These are phyloP conservation scores for Campylorhamphus procurvoides DNA, from an alignment of 2,113 vertebrate species.

Conservation along the genomic window DNA sequence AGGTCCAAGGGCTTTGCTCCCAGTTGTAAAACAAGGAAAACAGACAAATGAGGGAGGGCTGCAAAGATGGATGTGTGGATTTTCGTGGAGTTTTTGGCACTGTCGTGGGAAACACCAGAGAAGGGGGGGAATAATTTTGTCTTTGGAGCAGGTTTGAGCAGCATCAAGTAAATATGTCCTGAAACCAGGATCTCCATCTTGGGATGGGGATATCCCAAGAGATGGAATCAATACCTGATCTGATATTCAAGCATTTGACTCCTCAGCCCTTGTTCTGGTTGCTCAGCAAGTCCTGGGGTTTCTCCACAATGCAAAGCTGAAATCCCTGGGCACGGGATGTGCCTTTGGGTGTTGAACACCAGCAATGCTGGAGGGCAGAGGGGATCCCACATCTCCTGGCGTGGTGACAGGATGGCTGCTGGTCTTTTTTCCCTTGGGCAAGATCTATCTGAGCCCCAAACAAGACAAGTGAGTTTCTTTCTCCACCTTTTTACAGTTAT, in stretches of 20 bases:
- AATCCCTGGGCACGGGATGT: not conserved
- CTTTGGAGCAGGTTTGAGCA: not conserved
- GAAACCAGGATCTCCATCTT: not conserved
- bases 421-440: not conserved
- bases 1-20: not conserved
- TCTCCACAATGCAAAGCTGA: not conserved
- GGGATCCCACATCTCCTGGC: not conserved
- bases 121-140: not conserved
- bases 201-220: not conserved
- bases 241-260: not conserved
- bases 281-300: not conserved
- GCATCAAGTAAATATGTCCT: not conserved
- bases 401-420: fast-evolving
- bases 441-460: not conserved
- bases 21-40: not conserved
- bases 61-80: not conserved
- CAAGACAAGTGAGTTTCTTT: not conserved
- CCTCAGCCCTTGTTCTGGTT: not conserved
- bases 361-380: not conserved
- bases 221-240: not conserved
- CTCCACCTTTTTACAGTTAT: not conserved
- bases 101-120: not conserved
- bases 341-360: too few species aligned
- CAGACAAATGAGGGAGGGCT: not conserved
- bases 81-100: not conserved